phyloP scores from a whole-genome alignment of 2,888 invertebrate species.

The Trichogramma dendrolimi region DNA sequence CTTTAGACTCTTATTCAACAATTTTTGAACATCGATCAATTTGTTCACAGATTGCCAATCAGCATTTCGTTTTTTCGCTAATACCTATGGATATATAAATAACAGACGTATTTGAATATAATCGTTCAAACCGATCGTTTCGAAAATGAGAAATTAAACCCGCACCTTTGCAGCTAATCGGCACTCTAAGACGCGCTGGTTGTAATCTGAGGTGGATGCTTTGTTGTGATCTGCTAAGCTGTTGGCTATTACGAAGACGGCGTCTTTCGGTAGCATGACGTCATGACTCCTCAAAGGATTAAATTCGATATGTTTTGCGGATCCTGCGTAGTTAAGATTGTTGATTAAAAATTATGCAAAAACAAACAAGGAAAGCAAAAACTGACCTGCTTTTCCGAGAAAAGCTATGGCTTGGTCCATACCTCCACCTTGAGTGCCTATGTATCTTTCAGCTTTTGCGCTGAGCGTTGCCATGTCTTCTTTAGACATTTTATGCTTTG shows the following conservation, averaged over 20 bases:
- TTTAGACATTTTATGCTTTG: conserved; percentile 48
- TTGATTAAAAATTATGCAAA: not conserved
- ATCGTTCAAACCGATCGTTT: not conserved
- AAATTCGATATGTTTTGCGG: conserved; percentile 91
- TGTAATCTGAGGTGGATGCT: conserved; percentile 87
- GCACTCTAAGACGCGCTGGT: conserved; percentile 91
- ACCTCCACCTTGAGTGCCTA: conserved; percentile 97
- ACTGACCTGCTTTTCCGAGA: conserved; percentile 69
- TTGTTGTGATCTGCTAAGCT: conserved; percentile 86
- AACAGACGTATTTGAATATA: conserved; percentile 1
- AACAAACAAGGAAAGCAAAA: not conserved
- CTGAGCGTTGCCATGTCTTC: conserved; percentile 77
- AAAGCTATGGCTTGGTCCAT: conserved; percentile 99
- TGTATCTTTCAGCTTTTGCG: conserved; percentile 85
- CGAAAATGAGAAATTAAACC: conserved; percentile 20
- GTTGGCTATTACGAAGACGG: conserved; percentile 90
- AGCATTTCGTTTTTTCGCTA: conserved; percentile 62
- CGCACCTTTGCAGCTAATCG: conserved; percentile 79
- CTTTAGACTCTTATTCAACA: conserved; percentile 60
- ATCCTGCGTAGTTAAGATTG: conserved; percentile 53
- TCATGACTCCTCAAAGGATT: conserved; percentile 76
- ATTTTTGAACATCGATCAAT: conserved; percentile 72
- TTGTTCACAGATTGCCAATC: conserved; percentile 64
- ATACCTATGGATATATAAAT: conserved; percentile 52
- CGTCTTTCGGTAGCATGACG: conserved; percentile 75